These are phyloP conservation scores for Rhabdomys dilectus DNA, from an alignment of 2,113 vertebrate genomes.

Conservation along the genomic window DNA sequence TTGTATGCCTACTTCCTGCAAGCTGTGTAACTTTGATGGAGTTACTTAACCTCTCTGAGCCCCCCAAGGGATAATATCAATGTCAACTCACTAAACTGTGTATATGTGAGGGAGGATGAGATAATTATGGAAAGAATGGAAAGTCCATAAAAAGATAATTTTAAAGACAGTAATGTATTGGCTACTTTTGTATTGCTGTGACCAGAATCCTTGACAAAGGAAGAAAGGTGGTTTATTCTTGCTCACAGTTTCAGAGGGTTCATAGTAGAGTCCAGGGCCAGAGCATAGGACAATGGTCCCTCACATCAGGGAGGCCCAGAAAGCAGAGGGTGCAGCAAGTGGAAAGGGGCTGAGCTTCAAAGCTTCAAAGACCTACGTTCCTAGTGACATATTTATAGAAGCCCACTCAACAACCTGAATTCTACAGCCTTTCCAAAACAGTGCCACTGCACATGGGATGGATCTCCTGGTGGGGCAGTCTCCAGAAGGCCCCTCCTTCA, in stretches of 20 bases:
- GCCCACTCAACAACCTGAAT: too few species aligned
- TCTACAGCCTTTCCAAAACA: background rate
- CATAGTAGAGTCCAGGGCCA: background rate
- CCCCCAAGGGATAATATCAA: background rate
- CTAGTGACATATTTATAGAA: background rate
- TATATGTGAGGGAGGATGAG: background rate
- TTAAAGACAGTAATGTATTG: background rate
- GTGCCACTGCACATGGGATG: background rate
- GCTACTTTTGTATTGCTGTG: background rate
- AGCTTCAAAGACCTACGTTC: background rate
- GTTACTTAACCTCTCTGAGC: slow-evolving; percentile 12
- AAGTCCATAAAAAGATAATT: background rate
- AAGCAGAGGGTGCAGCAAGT: background rate
- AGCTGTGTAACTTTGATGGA: background rate
- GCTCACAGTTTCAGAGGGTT: background rate
- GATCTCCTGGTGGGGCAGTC: too few species aligned
- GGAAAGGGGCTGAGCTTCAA: background rate
- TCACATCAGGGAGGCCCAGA: background rate
- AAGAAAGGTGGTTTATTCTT: background rate
- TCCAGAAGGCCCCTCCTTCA: too few species aligned
- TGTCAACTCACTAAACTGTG: background rate
- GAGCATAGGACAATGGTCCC: background rate
- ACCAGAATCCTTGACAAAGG: background rate
- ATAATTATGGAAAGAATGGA: background rate
- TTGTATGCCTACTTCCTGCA: background rate